These are phyloP conservation scores for Tortrix viridana DNA, from an alignment of 2,888 invertebrate species.

Conservation along the genomic window DNA sequence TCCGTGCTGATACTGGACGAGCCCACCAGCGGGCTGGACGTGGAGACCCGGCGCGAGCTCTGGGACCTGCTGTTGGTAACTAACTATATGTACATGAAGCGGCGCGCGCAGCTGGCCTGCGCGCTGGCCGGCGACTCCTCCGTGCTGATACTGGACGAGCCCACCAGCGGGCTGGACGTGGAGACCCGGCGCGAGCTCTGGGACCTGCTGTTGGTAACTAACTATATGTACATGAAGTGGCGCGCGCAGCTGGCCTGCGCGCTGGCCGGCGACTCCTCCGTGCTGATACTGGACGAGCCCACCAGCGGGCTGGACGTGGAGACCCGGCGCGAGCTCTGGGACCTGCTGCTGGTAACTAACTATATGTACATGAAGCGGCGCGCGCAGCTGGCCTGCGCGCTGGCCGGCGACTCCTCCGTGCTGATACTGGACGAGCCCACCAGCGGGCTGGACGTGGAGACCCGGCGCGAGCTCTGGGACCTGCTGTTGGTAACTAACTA, in stretches of 20 bases:
- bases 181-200: too few species aligned
- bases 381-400: slow-evolving; percentile 81
- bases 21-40: slow-evolving; percentile 93
- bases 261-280: too few species aligned
- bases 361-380: too few species aligned
- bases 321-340: too few species aligned
- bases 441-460: slow-evolving; percentile 93
- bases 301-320: too few species aligned
- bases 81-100: background rate
- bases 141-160: slow-evolving; percentile 87
- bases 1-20: slow-evolving; percentile 86
- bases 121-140: slow-evolving; percentile 90
- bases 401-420: slow-evolving; percentile 87
- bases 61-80: slow-evolving; percentile 84
- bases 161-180: slow-evolving; percentile 92
- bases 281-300: too few species aligned
- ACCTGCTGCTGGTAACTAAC: too few species aligned
- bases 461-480: too few species aligned
- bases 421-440: slow-evolving; percentile 90
- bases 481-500: too few species aligned
- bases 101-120: slow-evolving; percentile 86
- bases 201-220: too few species aligned
- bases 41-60: slow-evolving; percentile 90
- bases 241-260: too few species aligned
- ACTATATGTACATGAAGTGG: too few species aligned